phyloP scores from a whole-genome alignment of 2,113 vertebrate genomes.

The Nematolebias whitei region DNA sequence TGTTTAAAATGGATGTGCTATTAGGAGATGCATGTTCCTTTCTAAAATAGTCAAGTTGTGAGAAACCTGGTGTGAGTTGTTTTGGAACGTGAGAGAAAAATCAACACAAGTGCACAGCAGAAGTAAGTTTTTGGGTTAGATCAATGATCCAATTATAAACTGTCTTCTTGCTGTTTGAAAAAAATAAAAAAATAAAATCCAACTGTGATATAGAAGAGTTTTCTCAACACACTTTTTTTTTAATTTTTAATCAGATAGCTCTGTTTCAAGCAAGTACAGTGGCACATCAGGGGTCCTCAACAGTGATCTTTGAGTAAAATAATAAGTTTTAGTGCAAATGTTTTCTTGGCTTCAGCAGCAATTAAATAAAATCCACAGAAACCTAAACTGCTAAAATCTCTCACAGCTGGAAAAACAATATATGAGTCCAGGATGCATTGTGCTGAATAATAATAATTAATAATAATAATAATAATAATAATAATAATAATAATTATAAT shows the following conservation, averaged over 20 bases:
- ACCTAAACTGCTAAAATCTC: background rate
- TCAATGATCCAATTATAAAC: background rate
- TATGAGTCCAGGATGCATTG: background rate
- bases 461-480: no score
- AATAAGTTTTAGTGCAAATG: background rate
- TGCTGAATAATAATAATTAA: no score
- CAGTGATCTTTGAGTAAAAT: no score
- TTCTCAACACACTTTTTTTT: background rate
- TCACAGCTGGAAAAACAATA: background rate
- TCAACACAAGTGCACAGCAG: background rate
- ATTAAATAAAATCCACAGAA: background rate
- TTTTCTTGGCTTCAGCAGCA: background rate
- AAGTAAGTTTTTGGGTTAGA: background rate
- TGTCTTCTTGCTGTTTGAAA: background rate
- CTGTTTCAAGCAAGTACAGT: no score
- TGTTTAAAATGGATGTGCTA: no score
- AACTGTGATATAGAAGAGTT: background rate
- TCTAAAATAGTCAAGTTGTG: background rate
- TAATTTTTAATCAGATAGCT: background rate
- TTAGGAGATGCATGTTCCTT: background rate
- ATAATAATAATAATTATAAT: no score
- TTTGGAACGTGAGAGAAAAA: background rate
- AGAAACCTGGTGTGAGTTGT: background rate
- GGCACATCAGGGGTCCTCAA: no score
- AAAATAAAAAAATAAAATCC: no score